Base-by-base conservation (phyloP, 2,113 vertebrate genomes). In the Atractosteus spatula region DNA sequence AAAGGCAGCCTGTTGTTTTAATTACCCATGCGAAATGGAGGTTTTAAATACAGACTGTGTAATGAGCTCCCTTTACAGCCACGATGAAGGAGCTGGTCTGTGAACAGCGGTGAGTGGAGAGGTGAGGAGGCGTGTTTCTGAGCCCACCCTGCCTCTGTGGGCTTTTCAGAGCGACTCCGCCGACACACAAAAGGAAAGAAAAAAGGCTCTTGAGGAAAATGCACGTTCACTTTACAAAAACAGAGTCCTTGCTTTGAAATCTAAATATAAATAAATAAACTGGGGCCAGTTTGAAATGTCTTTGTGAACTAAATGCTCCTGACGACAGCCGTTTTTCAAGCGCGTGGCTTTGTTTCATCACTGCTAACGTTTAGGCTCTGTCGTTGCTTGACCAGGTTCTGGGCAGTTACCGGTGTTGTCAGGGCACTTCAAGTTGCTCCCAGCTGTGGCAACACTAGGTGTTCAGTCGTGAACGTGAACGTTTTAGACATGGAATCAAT, bases 1-100 rank as follows among this genome's bases (percentile, higher is more conserved):
- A 69, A 69, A 69, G 12, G 29, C 7, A 7, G 2, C 14, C 41
- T 51, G 67, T 47, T 73, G 61, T 63, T 86, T 89, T 90, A 91
- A 91, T 92, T 88, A 91, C 87, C 74, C 88, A 89, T 89, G 81
- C 80, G 84, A 90, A 85, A 92, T 89, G 86, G 79, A 87, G 79
- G 74, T 84, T 87, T 91, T 91, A 91, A 92, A 91, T 87, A 90
- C 81, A 76, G 82, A 81, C 81, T 77, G 83, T 78, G 88, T 86
- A 80, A 87, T 85, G 88, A 89, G 87, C 79, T 62, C 56, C 75
- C 47, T 56, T 69, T 56, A 66, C 84, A 83, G 82, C 83, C 79
- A 63, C 42, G 51, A 69, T 3, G 10, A 41, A 55, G 43, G 67
- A 47, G 3, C 3, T 6, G 11, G 13, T 51, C 45, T 13, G 13